These are phyloP conservation scores for Eilema griseolum DNA, from an alignment of 2,888 invertebrate species.

Conservation along the genomic window DNA sequence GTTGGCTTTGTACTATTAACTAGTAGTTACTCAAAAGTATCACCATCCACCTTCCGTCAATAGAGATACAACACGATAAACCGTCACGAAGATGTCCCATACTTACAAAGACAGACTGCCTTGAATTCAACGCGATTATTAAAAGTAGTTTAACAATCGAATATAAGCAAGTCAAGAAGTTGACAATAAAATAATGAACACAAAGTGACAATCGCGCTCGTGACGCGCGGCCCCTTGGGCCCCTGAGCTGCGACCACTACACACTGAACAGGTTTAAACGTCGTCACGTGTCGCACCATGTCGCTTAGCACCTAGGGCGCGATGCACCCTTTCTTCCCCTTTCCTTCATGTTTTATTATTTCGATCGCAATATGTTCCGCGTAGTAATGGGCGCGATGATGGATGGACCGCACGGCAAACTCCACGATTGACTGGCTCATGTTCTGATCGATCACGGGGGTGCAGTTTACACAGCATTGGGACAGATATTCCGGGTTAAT, in stretches of 20 bases:
- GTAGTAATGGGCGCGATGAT: slow-evolving; percentile 44
- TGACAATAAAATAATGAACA: background rate
- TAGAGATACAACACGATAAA: too few species aligned
- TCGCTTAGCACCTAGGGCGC: slow-evolving; percentile 42
- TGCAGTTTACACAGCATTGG: slow-evolving; percentile 7
- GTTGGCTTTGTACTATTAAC: too few species aligned
- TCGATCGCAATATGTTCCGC: slow-evolving; percentile 46
- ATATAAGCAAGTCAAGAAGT: background rate
- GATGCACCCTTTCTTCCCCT: slow-evolving; percentile 40
- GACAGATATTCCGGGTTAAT: background rate
- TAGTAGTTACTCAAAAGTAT: background rate
- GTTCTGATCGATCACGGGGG: slow-evolving; percentile 47
- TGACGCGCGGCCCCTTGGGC: background rate
- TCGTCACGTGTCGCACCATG: slow-evolving; percentile 31
- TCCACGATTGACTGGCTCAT: slow-evolving; percentile 28
- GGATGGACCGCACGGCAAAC: slow-evolving; percentile 35
- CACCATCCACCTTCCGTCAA: background rate
- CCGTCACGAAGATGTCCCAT: background rate
- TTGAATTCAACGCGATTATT: background rate
- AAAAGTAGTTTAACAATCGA: background rate
- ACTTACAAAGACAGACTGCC: too few species aligned
- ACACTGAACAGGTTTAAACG: slow-evolving; percentile 29
- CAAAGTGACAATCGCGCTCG: slow-evolving; percentile 17
- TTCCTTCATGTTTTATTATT: slow-evolving; percentile 48
- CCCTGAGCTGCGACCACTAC: slow-evolving; percentile 12